Percentiles rank a stretch among this genome's conserved stretches.
Conservation (phyloP, 2,113 vertebrate species). For the Scomber japonicus region DNA sequence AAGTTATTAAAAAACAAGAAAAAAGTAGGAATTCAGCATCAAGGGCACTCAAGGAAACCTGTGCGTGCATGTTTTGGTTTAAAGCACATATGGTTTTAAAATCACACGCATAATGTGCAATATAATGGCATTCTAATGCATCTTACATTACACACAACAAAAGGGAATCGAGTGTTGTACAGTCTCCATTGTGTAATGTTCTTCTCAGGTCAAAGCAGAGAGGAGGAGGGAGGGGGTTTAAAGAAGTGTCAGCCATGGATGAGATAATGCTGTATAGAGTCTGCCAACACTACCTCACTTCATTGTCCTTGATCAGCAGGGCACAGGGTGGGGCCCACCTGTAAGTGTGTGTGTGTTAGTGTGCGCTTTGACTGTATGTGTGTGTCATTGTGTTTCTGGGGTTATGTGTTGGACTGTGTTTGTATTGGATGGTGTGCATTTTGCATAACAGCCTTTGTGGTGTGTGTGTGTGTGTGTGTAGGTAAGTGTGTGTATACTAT, state of each 20-base stretch:
- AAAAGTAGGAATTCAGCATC: neutral
- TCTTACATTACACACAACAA: slow-evolving; percentile 30
- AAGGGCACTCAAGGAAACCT: slow-evolving; percentile 12
- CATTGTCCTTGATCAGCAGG: slow-evolving; percentile 81
- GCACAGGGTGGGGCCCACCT: slow-evolving; percentile 69
- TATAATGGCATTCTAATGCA: slow-evolving; percentile 16
- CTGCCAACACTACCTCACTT: slow-evolving; percentile 78
- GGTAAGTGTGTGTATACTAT: neutral
- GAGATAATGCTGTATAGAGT: slow-evolving; percentile 78
- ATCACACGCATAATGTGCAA: slow-evolving; percentile 7
- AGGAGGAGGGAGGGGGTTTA: slow-evolving; percentile 24
- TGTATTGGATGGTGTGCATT: slow-evolving; percentile 8
- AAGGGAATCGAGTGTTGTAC: slow-evolving; percentile 16
- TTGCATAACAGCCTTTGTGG: slow-evolving; percentile 1
- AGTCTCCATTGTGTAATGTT: slow-evolving; percentile 56
- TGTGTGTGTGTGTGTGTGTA: slow-evolving; percentile 17
- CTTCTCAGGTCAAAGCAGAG: slow-evolving; percentile 61
- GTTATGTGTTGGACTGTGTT: neutral
- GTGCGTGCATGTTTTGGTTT: no score
- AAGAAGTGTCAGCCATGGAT: slow-evolving; percentile 66
- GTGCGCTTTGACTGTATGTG: neutral
- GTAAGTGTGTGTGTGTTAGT: slow-evolving; percentile 46
- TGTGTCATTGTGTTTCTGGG: slow-evolving; percentile 34
- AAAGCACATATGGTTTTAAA: neutral
- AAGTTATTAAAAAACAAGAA: no score